A percentile compares a stretch with the other conserved stretches of the same genome.
phyloP scores from a whole-genome alignment of 2,888 invertebrate species.

The Neelides folsomi region DNA sequence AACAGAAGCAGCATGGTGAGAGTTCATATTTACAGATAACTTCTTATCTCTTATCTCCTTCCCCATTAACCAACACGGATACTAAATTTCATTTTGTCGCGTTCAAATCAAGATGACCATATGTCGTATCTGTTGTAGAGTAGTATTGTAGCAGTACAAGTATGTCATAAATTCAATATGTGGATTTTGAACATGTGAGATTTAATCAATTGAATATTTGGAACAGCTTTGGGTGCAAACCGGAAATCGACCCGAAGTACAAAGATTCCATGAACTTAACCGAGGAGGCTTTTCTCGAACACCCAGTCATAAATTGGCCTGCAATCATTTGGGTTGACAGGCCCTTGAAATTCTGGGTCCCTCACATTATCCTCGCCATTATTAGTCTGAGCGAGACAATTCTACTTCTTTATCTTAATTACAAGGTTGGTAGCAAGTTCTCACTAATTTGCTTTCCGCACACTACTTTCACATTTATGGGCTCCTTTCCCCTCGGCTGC shows the following conservation, averaged over 20 bases:
- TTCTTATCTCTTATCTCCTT: neutral
- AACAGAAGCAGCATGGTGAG: slow-evolving; percentile 75
- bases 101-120: neutral
- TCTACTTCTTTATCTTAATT: slow-evolving; percentile 87
- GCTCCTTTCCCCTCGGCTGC: too few species aligned
- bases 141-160: neutral
- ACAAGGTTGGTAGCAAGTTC: slow-evolving; percentile 58
- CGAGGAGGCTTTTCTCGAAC: slow-evolving; percentile 82
- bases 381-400: slow-evolving; percentile 88
- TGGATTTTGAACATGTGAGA: neutral
- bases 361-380: slow-evolving; percentile 79
- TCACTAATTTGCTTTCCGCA: too few species aligned
- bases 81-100: neutral
- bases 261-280: slow-evolving; percentile 54
- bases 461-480: too few species aligned
- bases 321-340: slow-evolving; percentile 90
- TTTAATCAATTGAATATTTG: neutral
- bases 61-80: neutral
- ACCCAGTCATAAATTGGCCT: slow-evolving; percentile 87
- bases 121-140: neutral
- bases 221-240: slow-evolving; percentile 65
- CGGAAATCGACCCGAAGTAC: slow-evolving; percentile 73
- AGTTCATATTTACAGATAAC: slow-evolving; percentile 23
- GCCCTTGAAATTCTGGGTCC: slow-evolving; percentile 73
- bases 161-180: neutral